These are phyloP conservation scores for Philereme vetulata DNA, from an alignment of 2,888 invertebrate species.

Conservation along the genomic window DNA sequence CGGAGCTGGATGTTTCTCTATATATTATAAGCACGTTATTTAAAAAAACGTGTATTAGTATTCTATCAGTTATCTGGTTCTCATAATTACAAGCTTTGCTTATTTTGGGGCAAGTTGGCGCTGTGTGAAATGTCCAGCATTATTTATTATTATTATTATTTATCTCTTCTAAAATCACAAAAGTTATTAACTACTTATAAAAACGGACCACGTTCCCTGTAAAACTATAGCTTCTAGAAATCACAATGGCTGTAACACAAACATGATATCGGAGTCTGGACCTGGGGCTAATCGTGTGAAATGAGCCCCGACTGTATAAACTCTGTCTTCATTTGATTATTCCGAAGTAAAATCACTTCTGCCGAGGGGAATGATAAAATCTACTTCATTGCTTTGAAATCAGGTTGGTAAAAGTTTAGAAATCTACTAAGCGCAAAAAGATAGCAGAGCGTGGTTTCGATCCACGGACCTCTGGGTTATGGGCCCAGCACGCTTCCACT, in stretches of 20 bases:
- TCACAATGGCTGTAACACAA: constrained; percentile 13
- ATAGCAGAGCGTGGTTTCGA: constrained; percentile 92
- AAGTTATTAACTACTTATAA: no score
- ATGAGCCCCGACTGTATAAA: constrained; percentile 24
- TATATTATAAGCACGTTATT: no score
- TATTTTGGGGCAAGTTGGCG: no score
- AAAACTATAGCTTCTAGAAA: constrained; percentile 8
- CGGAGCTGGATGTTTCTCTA: no score
- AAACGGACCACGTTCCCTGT: constrained; percentile 2
- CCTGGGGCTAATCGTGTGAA: constrained; percentile 23
- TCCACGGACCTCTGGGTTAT: constrained; percentile 96
- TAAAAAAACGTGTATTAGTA: no score
- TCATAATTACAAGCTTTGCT: no score
- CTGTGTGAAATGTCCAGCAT: no score
- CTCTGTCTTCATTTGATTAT: constrained; percentile 23
- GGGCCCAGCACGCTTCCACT: constrained; percentile 93
- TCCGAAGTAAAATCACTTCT: constrained; percentile 16
- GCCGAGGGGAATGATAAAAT: constrained; percentile 12
- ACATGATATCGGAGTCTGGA: constrained; percentile 18
- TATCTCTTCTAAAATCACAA: background rate
- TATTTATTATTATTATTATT: no score
- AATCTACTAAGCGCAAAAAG: constrained; percentile 9
- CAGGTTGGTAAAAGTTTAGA: no score
- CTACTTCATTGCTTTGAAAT: constrained; percentile 3
- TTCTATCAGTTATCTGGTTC: no score